Conservation (phyloP, 2,113 vertebrate species). For the Gobius niger region DNA sequence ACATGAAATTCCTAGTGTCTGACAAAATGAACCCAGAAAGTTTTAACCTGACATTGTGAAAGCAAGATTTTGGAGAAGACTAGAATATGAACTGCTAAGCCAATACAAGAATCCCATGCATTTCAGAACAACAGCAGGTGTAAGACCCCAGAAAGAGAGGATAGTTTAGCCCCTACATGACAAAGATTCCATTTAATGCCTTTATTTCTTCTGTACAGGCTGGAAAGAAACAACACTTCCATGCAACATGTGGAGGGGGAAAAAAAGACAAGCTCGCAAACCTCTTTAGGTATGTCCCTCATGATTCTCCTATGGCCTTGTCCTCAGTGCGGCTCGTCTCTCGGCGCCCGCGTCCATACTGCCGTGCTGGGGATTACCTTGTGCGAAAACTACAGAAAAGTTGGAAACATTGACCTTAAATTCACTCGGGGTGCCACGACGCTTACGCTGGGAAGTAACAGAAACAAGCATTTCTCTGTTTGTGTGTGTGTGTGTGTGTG, state of each 20-base stretch:
- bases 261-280: neutral
- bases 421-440: conserved; percentile 50
- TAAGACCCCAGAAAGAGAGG: no score
- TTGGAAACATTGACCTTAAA: conserved; percentile 49
- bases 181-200: neutral
- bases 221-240: neutral
- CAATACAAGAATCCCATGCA: no score
- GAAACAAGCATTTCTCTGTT: conserved; percentile 71
- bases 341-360: neutral
- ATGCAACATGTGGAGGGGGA: neutral
- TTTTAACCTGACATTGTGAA: no score
- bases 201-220: neutral
- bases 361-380: conserved; percentile 12
- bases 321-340: neutral
- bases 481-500: conserved; percentile 31
- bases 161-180: no score
- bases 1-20: no score
- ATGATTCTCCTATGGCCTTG: neutral
- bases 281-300: neutral
- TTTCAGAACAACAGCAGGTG: neutral
- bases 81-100: neutral
- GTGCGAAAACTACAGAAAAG: conserved; percentile 35
- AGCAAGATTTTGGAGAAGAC: neutral
- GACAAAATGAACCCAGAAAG: no score
- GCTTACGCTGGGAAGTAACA: conserved; percentile 59